Conservation (phyloP, 2,113 vertebrate species). For the Pelecanus crispus region DNA sequence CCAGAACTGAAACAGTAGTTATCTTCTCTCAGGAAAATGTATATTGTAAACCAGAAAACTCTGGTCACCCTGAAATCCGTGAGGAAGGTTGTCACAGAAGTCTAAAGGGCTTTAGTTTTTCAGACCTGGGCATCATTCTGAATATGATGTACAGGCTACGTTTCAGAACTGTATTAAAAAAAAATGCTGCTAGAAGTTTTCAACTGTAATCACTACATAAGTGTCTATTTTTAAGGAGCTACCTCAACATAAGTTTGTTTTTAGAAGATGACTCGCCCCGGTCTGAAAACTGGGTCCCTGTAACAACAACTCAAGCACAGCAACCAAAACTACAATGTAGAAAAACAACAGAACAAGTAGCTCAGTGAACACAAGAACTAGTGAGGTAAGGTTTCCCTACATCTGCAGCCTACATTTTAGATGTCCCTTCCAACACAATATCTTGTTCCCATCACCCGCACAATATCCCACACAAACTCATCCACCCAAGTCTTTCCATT, state of each 20-base stretch:
- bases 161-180: neutral
- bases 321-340: neutral
- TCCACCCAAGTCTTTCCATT: neutral
- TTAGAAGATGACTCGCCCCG: neutral
- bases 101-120: neutral
- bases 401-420: neutral
- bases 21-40: neutral
- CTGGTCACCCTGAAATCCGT: neutral
- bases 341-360: neutral
- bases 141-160: neutral
- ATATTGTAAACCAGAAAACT: neutral
- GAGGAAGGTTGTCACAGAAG: neutral
- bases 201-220: neutral
- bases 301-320: neutral
- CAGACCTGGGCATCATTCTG: neutral
- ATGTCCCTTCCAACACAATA: neutral
- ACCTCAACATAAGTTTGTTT: neutral
- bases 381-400: neutral
- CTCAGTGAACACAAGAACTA: neutral
- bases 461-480: neutral
- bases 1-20: neutral
- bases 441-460: neutral
- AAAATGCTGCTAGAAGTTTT: neutral
- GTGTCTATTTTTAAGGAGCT: neutral
- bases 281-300: neutral